Evolutionary conservation across 2,113 vertebrate genomes (phyloP).

Genomic region (Phyllostomus hastatus): DNA sequence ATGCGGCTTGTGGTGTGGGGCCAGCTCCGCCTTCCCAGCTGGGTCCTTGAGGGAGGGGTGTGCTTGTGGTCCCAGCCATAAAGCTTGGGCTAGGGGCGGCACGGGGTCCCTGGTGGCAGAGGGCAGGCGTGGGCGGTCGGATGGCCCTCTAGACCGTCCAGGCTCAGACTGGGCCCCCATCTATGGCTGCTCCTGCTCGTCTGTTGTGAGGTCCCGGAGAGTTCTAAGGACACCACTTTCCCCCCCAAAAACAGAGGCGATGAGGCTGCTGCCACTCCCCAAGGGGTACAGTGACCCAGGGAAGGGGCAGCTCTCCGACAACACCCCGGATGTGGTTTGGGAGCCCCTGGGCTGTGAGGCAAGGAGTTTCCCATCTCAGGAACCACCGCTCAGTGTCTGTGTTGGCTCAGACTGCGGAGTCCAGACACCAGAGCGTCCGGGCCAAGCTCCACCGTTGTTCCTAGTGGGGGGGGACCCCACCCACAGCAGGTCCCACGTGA

Average conservation of each 20-base stretch:
- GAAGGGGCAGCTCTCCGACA: not conserved
- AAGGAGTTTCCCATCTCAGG: not conserved
- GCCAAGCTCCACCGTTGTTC: not conserved
- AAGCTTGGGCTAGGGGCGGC: not conserved
- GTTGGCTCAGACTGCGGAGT: not conserved
- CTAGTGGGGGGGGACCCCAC: not conserved
- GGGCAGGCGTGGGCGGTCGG: accelerated
- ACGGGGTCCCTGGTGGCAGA: accelerated
- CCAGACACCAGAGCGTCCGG: accelerated
- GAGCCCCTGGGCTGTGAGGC: not conserved
- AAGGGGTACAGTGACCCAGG: accelerated
- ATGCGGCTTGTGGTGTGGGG: not conserved
- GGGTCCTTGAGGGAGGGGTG: not conserved
- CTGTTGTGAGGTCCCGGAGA: not conserved
- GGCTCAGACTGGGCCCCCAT: not conserved
- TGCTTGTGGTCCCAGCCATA: too few relatives aligned
- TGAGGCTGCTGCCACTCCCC: accelerated
- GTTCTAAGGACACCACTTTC: not conserved
- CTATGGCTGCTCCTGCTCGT: not conserved
- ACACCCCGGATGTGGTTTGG: accelerated
- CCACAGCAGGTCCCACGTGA: accelerated
- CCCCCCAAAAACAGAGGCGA: too few relatives aligned
- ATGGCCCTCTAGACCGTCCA: accelerated
- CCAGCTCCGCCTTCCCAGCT: too few relatives aligned
- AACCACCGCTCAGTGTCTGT: not conserved